Evolutionary conservation across 2,797 vertebrate genomes (phyloP).

Genomic region (Morelia viridis): DNA sequence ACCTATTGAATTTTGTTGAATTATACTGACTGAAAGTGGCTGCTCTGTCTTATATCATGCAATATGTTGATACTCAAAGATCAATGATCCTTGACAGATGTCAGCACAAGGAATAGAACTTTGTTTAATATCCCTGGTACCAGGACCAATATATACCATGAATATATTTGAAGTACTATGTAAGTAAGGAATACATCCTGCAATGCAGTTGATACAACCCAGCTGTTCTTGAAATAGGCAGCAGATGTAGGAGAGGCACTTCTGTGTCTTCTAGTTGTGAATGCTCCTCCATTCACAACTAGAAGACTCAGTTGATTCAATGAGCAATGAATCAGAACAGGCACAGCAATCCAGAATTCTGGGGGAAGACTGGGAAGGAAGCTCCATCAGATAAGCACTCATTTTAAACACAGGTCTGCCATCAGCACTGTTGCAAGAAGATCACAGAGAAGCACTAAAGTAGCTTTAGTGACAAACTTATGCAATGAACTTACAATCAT

Average conservation of each 20-base stretch:
- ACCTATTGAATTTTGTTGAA: conserved; percentile 58
- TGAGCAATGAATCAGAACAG: conserved; percentile 6
- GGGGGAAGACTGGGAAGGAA: conserved; percentile 28
- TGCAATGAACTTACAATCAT: conserved; percentile 46
- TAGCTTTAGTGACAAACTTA: neutral
- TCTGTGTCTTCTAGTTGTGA: neutral
- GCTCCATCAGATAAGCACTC: conserved; percentile 21
- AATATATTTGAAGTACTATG: neutral
- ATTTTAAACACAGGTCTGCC: conserved; percentile 43
- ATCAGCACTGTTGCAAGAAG: conserved; percentile 43
- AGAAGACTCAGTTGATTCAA: neutral
- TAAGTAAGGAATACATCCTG: neutral
- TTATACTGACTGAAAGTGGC: conserved; percentile 3
- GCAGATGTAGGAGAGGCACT: neutral
- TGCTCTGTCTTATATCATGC: neutral
- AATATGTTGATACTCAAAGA: neutral
- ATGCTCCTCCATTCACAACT: neutral
- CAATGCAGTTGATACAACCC: neutral
- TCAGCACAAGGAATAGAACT: neutral
- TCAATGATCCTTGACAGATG: neutral
- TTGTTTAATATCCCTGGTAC: neutral
- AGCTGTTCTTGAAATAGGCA: neutral
- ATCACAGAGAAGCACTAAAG: conserved; percentile 47
- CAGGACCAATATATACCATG: neutral
- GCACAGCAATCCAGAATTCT: conserved; percentile 39